Percentiles rank a stretch among this genome's conserved stretches.
phyloP scores from a whole-genome alignment of 2,113 vertebrate genomes.

The Pantherophis guttatus region DNA sequence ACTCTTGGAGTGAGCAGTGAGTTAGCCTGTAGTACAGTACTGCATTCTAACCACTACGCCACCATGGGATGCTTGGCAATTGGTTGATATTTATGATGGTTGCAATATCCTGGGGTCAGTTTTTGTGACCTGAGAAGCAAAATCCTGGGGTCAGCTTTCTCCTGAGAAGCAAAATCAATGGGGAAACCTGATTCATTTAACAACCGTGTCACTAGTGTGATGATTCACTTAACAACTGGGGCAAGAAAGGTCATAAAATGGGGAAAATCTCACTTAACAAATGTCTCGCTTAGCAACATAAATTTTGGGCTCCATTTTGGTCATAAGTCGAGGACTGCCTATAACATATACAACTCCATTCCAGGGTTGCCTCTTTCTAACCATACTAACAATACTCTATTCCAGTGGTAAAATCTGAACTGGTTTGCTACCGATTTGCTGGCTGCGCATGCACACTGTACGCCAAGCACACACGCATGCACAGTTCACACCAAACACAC shows the following conservation, averaged over 20 bases:
- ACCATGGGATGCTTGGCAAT: not conserved
- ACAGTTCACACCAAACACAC: too few relatives aligned
- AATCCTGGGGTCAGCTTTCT: not conserved
- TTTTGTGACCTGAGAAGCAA: too few relatives aligned
- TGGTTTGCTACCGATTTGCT: too few relatives aligned
- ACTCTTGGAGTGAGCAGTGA: too few relatives aligned
- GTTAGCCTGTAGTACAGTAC: too few relatives aligned
- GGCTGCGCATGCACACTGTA: too few relatives aligned
- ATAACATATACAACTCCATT: conserved; percentile 47
- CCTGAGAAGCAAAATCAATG: not conserved
- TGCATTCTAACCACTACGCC: too few relatives aligned
- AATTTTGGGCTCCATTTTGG: not conserved
- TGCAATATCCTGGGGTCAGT: not conserved
- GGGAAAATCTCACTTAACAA: not conserved
- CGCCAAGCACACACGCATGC: too few relatives aligned
- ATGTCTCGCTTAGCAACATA: not conserved
- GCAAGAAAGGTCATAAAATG: not conserved
- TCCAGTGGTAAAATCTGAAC: too few relatives aligned
- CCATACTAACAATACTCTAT: not conserved
- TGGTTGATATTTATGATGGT: not conserved
- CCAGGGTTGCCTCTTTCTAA: conserved; percentile 52
- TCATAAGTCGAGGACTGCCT: not conserved
- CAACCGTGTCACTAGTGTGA: not conserved
- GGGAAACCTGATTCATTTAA: not conserved
- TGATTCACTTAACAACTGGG: not conserved